Evolutionary conservation across 2,888 invertebrate genomes (phyloP).

Genomic region (Eulithis prunata): DNA sequence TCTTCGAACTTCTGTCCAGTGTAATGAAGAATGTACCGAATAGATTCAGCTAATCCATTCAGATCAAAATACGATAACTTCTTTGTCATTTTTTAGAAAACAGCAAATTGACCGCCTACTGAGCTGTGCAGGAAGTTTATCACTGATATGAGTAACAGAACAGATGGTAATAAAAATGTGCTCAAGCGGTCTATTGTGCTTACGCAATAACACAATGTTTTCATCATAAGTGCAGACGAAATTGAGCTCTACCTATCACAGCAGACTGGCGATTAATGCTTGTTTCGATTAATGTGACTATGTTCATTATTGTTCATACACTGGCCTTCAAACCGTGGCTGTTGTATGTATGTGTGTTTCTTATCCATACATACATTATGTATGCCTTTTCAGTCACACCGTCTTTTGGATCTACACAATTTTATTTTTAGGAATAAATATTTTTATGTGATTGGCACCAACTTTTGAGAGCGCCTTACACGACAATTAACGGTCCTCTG

Average conservation of each 20-base stretch:
- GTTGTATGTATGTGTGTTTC: too few species aligned
- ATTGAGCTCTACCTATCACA: not conserved
- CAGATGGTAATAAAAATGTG: not conserved
- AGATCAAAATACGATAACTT: conserved; percentile 61
- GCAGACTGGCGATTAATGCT: too few species aligned
- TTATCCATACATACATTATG: too few species aligned
- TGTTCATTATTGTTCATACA: too few species aligned
- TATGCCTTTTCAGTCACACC: too few species aligned
- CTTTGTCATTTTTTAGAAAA: conserved; percentile 48
- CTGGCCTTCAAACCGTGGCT: too few species aligned
- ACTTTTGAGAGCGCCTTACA: too few species aligned
- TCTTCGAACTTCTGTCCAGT: conserved; percentile 70
- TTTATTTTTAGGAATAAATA: too few species aligned
- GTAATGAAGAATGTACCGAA: conserved; percentile 69
- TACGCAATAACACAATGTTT: not conserved
- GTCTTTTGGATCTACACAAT: too few species aligned
- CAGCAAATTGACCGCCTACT: not conserved
- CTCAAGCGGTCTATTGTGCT: not conserved
- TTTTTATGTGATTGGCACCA: too few species aligned
- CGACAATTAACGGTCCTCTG: too few species aligned
- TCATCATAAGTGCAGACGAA: not conserved
- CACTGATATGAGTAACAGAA: not conserved
- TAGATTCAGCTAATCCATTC: conserved; percentile 63
- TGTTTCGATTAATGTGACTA: too few species aligned
- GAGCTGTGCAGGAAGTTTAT: not conserved